Conservation (phyloP, 2,888 invertebrate species). For the Sphaerophoria taeniata region DNA sequence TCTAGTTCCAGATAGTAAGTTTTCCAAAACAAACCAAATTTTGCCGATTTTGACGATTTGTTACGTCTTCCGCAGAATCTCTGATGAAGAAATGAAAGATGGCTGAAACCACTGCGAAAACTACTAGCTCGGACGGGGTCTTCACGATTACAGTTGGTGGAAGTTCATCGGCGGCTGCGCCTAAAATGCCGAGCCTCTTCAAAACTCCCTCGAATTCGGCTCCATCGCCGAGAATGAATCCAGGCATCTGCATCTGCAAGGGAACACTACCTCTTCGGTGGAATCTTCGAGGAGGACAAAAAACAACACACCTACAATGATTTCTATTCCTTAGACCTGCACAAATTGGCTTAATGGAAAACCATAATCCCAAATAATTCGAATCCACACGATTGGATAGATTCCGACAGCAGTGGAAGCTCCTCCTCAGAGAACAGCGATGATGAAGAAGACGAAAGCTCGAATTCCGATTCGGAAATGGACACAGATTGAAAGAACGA, state of each 20-base stretch:
- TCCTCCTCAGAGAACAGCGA: conserved; percentile 82
- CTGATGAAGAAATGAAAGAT: conserved; percentile 72
- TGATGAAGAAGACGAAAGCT: conserved; percentile 74
- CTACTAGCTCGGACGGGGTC: conserved; percentile 90
- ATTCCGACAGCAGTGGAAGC: conserved; percentile 87
- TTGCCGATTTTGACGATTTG: too few species aligned
- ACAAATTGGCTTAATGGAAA: conserved; percentile 93
- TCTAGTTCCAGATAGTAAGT: conserved; percentile 86
- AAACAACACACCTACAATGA: conserved; percentile 91
- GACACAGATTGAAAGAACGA: conserved; percentile 79
- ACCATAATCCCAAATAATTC: conserved; percentile 88
- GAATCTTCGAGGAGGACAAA: conserved; percentile 91
- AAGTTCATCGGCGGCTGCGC: conserved; percentile 61
- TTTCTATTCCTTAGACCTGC: conserved; percentile 91
- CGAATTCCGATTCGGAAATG: conserved; percentile 78
- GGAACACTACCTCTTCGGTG: conserved; percentile 92
- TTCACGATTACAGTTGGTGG: conserved; percentile 91
- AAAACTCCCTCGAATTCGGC: conserved; percentile 78
- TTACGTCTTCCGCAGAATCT: too few species aligned
- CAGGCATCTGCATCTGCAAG: conserved; percentile 90
- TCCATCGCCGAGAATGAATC: conserved; percentile 91
- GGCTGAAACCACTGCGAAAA: conserved; percentile 76
- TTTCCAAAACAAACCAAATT: conserved; percentile 73
- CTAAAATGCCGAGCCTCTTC: conserved; percentile 76
- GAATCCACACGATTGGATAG: conserved; percentile 89